Conservation (phyloP, 2,888 invertebrate genomes). For the Ichneumoninae sp. region DNA sequence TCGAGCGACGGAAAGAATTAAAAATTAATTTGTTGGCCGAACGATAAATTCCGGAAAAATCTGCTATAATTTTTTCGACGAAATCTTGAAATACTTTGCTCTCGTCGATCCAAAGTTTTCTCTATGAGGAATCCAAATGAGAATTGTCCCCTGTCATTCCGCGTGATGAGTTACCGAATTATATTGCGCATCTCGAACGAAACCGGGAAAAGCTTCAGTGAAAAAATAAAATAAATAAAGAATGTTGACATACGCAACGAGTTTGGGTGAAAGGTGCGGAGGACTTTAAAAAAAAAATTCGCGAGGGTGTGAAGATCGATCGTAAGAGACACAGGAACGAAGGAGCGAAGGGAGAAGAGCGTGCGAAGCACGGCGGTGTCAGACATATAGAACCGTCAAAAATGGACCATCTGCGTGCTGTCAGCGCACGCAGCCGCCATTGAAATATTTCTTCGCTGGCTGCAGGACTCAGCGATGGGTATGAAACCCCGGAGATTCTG, state of each 20-base stretch:
- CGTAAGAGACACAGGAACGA: conserved; percentile 59
- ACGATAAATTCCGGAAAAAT: no score
- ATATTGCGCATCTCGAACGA: not conserved
- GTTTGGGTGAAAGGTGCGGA: conserved; percentile 21
- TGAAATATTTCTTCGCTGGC: conserved; percentile 69
- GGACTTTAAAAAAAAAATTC: conserved; percentile 59
- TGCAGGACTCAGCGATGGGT: conserved; percentile 50
- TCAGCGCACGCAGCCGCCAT: conserved; percentile 66
- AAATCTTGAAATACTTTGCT: not conserved
- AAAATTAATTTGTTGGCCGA: no score
- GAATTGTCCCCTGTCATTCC: not conserved
- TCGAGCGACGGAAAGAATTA: no score
- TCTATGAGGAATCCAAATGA: not conserved
- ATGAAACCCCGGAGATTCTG: conserved; percentile 69
- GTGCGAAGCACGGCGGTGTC: conserved; percentile 40
- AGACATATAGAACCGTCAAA: conserved; percentile 70
- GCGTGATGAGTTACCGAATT: not conserved
- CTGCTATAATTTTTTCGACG: no score
- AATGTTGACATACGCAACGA: conserved; percentile 38
- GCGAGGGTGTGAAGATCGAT: conserved; percentile 64
- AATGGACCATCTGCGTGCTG: conserved; percentile 74
- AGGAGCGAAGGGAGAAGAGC: conserved; percentile 43
- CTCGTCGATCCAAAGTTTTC: not conserved
- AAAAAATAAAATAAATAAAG: conserved; percentile 18
- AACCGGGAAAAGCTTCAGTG: conserved; percentile 11